Percentiles rank a stretch among this genome's conserved stretches.
Evolutionary conservation across 2,797 vertebrate species (phyloP).

Genomic region (Agapornis canus): DNA sequence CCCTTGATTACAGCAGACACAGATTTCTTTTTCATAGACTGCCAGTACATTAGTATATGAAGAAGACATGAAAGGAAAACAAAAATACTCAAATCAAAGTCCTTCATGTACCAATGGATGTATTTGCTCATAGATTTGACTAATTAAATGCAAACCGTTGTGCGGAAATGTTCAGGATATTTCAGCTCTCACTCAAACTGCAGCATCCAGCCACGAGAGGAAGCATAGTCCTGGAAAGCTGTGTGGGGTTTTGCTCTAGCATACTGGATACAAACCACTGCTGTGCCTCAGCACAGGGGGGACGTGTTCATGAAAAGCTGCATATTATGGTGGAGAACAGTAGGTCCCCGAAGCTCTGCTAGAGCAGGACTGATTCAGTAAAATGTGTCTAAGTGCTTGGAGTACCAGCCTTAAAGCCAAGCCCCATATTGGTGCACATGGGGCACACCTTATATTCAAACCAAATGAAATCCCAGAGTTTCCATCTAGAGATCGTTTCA

Average conservation of each 20-base stretch:
- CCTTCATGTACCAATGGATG: neutral
- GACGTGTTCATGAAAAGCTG: neutral
- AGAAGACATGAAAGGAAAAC: slow-evolving; percentile 25
- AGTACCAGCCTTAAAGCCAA: neutral
- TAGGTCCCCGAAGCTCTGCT: neutral
- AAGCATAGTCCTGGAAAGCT: neutral
- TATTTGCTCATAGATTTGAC: neutral
- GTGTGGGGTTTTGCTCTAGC: neutral
- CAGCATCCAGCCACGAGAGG: neutral
- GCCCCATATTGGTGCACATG: neutral
- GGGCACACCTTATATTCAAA: neutral
- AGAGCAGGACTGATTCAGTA: neutral
- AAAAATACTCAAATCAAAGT: neutral
- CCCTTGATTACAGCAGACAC: slow-evolving; percentile 33
- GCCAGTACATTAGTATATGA: slow-evolving; percentile 7
- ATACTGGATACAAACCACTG: neutral
- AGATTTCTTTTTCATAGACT: slow-evolving; percentile 40
- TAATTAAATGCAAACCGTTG: neutral
- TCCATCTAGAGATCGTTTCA: neutral
- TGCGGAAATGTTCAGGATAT: neutral
- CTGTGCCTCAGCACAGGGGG: neutral
- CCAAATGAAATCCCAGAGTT: neutral
- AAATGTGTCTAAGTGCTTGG: neutral
- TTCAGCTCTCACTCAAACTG: neutral
- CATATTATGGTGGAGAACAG: neutral